Base-by-base conservation (phyloP, 2,113 vertebrate species). In the Serinus canaria region DNA sequence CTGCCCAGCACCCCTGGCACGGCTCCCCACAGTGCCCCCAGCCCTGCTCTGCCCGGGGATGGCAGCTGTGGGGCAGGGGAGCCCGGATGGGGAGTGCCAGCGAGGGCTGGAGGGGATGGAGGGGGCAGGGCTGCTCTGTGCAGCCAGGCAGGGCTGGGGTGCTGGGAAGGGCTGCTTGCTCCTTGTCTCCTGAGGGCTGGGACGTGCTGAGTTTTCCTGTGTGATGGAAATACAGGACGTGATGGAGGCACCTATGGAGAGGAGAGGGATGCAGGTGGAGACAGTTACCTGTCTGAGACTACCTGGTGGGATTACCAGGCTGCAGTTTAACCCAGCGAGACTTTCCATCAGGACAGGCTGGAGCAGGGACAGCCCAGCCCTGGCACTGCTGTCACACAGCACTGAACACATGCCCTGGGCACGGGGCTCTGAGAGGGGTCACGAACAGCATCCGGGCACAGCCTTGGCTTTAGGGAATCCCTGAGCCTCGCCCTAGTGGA, bases 171-270 rank as follows among this genome's bases (percentile, higher is more conserved):
- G 33, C 8, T 39, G 2, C 41, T 58, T 37, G 52, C 52, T 53
- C 52, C 30, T 30, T 7, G 0, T 31, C 2, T 1, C 8, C 4
- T 11, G 33, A 24, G 41, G 39, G 13, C 15, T 35, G 7, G 46
- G 44, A 50, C 28, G 13, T 2, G 1, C 10, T 1, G 0, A 2
- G n/a, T 12, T 64, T 15, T 27, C 5, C 8, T 2, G 19, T n/a
- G 67, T 13, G 59, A 7, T 28, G 78, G 81, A 7, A 52, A 16
- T 0, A 16, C 66, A 10, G 62, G 55, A 6, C 31, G 25, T 1
- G 21, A 6, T 19, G 53, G 56, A 75, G 66, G 11, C 55, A 11
- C 16, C 25, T 13, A 0, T 21, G 62, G 7, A 33, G 69, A 8
- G 37, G 44, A 1, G 13, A 1, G 8, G 8, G 52, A 7, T 56